Evolutionary conservation across 2,888 invertebrate species (phyloP).

Genomic region (Camptogramma bilineatum): DNA sequence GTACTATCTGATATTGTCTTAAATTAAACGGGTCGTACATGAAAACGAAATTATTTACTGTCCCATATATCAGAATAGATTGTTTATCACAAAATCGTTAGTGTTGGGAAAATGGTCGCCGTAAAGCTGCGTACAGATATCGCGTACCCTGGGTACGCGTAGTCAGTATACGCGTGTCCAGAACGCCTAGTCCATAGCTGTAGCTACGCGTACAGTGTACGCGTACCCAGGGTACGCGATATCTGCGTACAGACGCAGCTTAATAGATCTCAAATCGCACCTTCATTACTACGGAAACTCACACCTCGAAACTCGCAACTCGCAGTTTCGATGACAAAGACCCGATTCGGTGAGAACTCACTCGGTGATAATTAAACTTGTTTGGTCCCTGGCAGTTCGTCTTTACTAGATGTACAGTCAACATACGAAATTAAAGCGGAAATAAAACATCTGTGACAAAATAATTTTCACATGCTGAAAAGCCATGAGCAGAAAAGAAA

Average conservation of each 20-base stretch:
- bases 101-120: slow-evolving; percentile 9
- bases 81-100: not conserved
- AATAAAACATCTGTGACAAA: too few species aligned
- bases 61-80: not conserved
- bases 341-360: slow-evolving; percentile 38
- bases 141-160: too few species aligned
- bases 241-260: too few species aligned
- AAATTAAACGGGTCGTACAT: too few species aligned
- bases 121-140: too few species aligned
- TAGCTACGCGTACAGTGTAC: too few species aligned
- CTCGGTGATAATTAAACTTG: slow-evolving; percentile 57
- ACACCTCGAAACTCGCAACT: slow-evolving; percentile 22
- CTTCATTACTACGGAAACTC: slow-evolving; percentile 21
- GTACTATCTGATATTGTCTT: not conserved
- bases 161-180: too few species aligned
- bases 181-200: too few species aligned
- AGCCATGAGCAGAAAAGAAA: too few species aligned
- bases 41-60: too few species aligned
- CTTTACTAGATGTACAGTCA: slow-evolving; percentile 33
- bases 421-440: not conserved
- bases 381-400: slow-evolving; percentile 48
- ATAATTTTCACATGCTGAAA: too few species aligned
- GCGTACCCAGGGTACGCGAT: too few species aligned
- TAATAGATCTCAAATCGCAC: slow-evolving; percentile 22
- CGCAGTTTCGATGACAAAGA: slow-evolving; percentile 29